Evolutionary conservation across 2,113 vertebrate species (phyloP).

Genomic region (Notothenia rossii): DNA sequence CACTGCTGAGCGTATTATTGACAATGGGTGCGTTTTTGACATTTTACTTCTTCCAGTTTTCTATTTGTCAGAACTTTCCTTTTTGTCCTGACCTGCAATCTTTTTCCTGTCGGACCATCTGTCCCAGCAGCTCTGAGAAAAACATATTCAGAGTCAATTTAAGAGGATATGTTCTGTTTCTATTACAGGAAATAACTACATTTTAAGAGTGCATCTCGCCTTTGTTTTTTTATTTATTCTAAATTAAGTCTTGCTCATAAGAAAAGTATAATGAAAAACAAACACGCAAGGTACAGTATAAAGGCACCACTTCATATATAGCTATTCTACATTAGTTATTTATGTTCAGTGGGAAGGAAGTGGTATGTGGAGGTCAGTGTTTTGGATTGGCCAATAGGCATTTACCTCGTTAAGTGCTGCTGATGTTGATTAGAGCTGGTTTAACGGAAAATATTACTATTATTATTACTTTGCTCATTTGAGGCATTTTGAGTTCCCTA

Average conservation of each 20-base stretch:
- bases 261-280: neutral
- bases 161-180: neutral
- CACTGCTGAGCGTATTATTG: constrained; percentile 36
- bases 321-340: constrained; percentile 36
- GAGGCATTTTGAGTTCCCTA: neutral
- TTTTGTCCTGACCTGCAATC: constrained; percentile 53
- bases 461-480: too few species aligned
- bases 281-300: constrained; percentile 9
- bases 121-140: constrained; percentile 6
- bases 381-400: neutral
- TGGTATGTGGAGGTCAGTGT: constrained; percentile 27
- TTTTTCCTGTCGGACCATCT: constrained; percentile 29
- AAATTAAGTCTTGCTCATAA: neutral
- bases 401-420: constrained; percentile 12
- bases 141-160: constrained; percentile 3
- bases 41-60: constrained; percentile 27
- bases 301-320: constrained; percentile 15
- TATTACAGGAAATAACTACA: neutral
- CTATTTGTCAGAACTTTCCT: constrained; percentile 22
- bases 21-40: constrained; percentile 34
- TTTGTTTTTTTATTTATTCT: constrained; percentile 4
- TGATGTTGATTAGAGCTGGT: neutral
- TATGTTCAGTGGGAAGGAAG: constrained; percentile 26
- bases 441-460: too few species aligned
- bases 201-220: neutral